These are phyloP conservation scores for Alectoris magna DNA, from an alignment of 2,797 vertebrate species.

Conservation along the genomic window DNA sequence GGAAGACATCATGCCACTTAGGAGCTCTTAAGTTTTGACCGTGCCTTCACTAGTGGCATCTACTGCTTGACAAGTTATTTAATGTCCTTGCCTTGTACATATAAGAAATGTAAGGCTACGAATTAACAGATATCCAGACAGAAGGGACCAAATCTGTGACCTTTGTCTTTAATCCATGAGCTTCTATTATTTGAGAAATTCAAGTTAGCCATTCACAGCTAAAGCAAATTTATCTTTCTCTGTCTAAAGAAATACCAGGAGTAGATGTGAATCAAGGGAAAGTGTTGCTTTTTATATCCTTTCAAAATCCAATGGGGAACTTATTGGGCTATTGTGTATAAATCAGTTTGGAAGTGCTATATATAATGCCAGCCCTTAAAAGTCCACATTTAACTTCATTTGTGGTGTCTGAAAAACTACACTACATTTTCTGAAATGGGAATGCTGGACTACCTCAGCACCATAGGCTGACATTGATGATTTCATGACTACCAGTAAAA, in stretches of 20 bases:
- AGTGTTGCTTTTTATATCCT: neutral
- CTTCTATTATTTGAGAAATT: neutral
- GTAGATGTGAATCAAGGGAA: neutral
- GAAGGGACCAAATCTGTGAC: neutral
- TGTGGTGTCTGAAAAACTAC: neutral
- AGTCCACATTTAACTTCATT: neutral
- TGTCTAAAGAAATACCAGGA: neutral
- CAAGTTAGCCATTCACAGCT: neutral
- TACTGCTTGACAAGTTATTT: neutral
- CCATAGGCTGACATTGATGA: neutral
- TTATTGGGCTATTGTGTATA: neutral
- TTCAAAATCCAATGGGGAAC: neutral
- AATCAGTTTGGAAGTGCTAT: neutral
- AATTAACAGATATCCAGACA: neutral
- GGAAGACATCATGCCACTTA: neutral
- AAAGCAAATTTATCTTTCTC: neutral
- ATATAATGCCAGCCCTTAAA: neutral
- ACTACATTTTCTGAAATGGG: neutral
- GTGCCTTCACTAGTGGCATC: neutral
- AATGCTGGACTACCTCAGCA: neutral
- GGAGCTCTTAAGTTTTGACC: slow-evolving; percentile 6
- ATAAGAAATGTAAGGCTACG: neutral
- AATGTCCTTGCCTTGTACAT: neutral
- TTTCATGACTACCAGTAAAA: neutral
- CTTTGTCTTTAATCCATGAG: neutral